Evolutionary conservation across 2,888 invertebrate genomes (phyloP).

Genomic region (Drosophila quinaria): DNA sequence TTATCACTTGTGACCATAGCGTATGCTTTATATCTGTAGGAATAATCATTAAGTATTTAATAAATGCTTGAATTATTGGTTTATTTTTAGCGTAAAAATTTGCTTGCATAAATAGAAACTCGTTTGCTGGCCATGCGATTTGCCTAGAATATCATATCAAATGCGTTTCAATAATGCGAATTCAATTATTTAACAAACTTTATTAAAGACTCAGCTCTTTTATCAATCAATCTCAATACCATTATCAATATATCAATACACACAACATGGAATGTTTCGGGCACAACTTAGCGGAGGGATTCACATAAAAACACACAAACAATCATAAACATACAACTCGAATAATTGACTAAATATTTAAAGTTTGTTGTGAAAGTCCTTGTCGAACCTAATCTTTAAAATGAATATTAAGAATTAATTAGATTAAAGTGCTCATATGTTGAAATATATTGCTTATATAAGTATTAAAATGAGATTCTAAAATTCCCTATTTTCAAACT

Average conservation of each 20-base stretch:
- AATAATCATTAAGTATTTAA: slow-evolving; percentile 55
- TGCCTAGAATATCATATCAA: slow-evolving; percentile 60
- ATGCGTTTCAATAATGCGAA: slow-evolving; percentile 49
- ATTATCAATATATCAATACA: slow-evolving; percentile 31
- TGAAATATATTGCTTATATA: slow-evolving; percentile 67
- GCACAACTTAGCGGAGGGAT: slow-evolving; percentile 43
- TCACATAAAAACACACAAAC: slow-evolving; percentile 42
- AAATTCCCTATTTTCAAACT: background rate
- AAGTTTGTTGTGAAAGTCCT: background rate
- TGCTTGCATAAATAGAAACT: slow-evolving; percentile 59
- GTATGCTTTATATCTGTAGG: slow-evolving; percentile 42
- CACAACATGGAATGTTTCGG: slow-evolving; percentile 60
- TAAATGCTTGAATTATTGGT: slow-evolving; percentile 70
- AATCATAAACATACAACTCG: slow-evolving; percentile 45
- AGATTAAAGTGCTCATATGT: slow-evolving; percentile 17
- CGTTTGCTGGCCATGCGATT: slow-evolving; percentile 34
- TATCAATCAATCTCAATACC: slow-evolving; percentile 31
- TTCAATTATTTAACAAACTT: slow-evolving; percentile 33
- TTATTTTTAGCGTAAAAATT: slow-evolving; percentile 58
- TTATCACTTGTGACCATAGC: slow-evolving; percentile 17
- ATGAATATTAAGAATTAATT: slow-evolving; percentile 6
- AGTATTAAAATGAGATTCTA: slow-evolving; percentile 1
- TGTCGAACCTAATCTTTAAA: slow-evolving; percentile 13
- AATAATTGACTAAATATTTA: slow-evolving; percentile 70
- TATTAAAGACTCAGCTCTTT: slow-evolving; percentile 22